Conservation (phyloP, 1,140 invertebrate species). For the Ceratosolen solmsi region DNA sequence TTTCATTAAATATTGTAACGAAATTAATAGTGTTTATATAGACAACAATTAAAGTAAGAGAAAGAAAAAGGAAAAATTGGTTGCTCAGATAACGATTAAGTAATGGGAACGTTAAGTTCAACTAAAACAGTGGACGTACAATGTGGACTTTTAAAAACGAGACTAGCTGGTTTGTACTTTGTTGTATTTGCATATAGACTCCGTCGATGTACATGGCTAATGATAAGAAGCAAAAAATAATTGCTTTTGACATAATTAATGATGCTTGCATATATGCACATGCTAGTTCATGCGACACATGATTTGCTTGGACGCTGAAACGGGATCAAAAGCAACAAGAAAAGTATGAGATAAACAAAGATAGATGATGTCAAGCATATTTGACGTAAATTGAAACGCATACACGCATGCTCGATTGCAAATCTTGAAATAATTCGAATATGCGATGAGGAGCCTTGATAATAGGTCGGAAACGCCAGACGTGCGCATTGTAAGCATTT, state of each 20-base stretch:
- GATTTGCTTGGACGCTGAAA: no score
- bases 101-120: background rate
- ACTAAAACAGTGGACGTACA: background rate
- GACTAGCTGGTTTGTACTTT: background rate
- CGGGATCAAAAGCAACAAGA: slow-evolving; percentile 24
- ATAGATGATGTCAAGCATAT: slow-evolving; percentile 11
- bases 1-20: slow-evolving; percentile 16
- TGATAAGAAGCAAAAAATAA: background rate
- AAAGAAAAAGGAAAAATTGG: background rate
- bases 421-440: slow-evolving; percentile 39
- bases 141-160: background rate
- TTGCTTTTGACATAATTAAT: no score
- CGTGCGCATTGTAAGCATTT: background rate
- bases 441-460: slow-evolving; percentile 41
- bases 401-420: background rate
- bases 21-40: background rate
- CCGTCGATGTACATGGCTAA: no score
- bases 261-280: no score
- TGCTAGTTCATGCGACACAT: no score
- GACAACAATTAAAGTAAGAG: no score
- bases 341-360: slow-evolving; percentile 10
- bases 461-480: slow-evolving; percentile 41
- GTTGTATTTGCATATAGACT: no score
- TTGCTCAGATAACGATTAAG: background rate
- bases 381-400: slow-evolving; percentile 23